Conservation (phyloP, 2,888 invertebrate species). For the Iphiclides podalirius region DNA sequence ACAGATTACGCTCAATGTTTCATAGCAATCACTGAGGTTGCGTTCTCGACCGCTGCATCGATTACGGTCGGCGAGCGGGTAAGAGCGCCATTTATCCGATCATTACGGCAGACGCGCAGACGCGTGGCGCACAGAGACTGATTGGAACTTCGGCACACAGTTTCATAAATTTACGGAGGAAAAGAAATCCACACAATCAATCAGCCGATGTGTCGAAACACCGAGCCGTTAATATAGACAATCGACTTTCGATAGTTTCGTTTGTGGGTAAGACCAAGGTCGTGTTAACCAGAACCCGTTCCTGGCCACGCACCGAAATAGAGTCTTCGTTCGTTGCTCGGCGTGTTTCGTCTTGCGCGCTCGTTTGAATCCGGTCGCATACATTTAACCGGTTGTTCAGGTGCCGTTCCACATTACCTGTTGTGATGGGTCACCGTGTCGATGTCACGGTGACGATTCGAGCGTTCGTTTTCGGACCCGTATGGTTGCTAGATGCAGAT, state of each 20-base stretch:
- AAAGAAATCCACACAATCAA: too few relatives aligned
- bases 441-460: slow-evolving; percentile 13
- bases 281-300: slow-evolving; percentile 20
- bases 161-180: too few relatives aligned
- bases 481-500: too few relatives aligned
- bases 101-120: slow-evolving; percentile 11
- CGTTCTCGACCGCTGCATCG: slow-evolving; percentile 11
- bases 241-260: slow-evolving; percentile 22
- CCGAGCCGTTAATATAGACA: too few relatives aligned
- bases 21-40: slow-evolving; percentile 18
- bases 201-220: too few relatives aligned
- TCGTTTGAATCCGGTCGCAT: slow-evolving; percentile 11
- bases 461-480: neutral
- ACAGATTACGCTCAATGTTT: slow-evolving; percentile 10
- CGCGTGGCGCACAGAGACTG: neutral
- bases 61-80: slow-evolving; percentile 7
- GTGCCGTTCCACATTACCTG: slow-evolving; percentile 24
- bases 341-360: too few relatives aligned
- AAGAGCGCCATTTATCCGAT: slow-evolving; percentile 14
- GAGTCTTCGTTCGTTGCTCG: slow-evolving; percentile 5
- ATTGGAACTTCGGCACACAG: too few relatives aligned
- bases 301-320: slow-evolving; percentile 8
- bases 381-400: slow-evolving; percentile 21
- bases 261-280: slow-evolving; percentile 22
- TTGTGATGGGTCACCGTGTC: slow-evolving; percentile 25